Percentiles rank a stretch among this genome's conserved stretches.
Conservation (phyloP, 2,797 vertebrate genomes). For the Gymnothorax javanicus region DNA sequence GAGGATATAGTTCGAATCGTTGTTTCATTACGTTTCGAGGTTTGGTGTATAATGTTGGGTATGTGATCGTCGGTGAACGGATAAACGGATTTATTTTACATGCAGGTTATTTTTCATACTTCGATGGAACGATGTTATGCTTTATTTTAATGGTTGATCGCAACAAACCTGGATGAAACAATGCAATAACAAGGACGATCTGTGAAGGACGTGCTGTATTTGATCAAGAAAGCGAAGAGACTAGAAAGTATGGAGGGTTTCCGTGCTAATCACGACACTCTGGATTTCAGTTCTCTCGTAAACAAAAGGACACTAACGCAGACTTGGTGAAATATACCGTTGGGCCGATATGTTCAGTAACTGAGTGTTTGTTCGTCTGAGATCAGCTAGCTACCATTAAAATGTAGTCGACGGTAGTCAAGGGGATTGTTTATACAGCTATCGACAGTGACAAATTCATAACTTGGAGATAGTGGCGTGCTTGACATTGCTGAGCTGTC, state of each 20-base stretch:
- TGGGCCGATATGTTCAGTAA: neutral
- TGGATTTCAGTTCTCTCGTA: neutral
- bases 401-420: neutral
- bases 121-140: constrained; percentile 15
- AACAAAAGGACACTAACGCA: neutral
- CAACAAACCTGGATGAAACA: constrained; percentile 31
- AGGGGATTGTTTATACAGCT: neutral
- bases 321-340: neutral
- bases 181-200: constrained; percentile 26
- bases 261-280: neutral
- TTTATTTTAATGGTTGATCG: constrained; percentile 23
- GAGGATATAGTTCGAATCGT: neutral
- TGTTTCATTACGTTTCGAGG: neutral
- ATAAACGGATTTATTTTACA: constrained; percentile 7
- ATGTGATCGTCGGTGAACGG: neutral
- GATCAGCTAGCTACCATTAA: neutral
- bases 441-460: neutral
- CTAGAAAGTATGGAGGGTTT: constrained; percentile 14
- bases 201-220: neutral
- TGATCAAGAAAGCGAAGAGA: constrained; percentile 12
- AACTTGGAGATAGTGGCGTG: neutral
- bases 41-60: neutral
- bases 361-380: neutral
- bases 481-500: neutral
- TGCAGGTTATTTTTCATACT: neutral